These are phyloP conservation scores for Kryptolebias ocellatus DNA, from an alignment of 2,797 vertebrate species.

Conservation along the genomic window DNA sequence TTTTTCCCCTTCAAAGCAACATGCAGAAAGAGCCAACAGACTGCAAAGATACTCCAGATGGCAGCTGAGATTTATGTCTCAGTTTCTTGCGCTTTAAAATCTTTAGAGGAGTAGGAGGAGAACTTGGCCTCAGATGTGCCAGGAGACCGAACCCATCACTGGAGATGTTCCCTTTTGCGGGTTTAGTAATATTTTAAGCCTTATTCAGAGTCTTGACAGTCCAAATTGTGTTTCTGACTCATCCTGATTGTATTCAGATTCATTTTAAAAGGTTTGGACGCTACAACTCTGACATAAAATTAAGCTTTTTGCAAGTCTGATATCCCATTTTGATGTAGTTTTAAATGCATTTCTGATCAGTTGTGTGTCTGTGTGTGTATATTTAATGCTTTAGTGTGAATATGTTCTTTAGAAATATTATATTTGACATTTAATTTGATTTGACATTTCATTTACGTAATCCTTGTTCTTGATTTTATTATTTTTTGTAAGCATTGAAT, in stretches of 20 bases:
- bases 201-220: background rate
- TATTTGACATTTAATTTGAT: no score
- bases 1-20: constrained; percentile 7
- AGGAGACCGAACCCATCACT: background rate
- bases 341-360: background rate
- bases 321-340: background rate
- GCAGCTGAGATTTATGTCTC: constrained; percentile 25
- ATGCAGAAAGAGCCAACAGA: constrained; percentile 12
- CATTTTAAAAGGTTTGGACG: background rate
- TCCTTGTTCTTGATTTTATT: no score
- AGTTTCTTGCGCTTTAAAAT: constrained; percentile 10
- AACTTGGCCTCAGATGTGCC: background rate
- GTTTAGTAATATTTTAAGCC: background rate
- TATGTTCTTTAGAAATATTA: background rate
- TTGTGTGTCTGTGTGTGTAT: background rate
- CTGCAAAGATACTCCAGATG: constrained; percentile 10
- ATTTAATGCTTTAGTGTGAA: background rate
- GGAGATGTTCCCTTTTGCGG: constrained; percentile 8
- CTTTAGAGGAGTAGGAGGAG: background rate
- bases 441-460: no score
- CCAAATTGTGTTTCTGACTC: background rate
- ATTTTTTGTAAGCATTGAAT: background rate
- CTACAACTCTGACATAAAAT: background rate
- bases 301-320: no score
- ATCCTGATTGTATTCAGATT: background rate